phyloP scores from a whole-genome alignment of 2,797 vertebrate genomes.

The Naso thynnoides region DNA sequence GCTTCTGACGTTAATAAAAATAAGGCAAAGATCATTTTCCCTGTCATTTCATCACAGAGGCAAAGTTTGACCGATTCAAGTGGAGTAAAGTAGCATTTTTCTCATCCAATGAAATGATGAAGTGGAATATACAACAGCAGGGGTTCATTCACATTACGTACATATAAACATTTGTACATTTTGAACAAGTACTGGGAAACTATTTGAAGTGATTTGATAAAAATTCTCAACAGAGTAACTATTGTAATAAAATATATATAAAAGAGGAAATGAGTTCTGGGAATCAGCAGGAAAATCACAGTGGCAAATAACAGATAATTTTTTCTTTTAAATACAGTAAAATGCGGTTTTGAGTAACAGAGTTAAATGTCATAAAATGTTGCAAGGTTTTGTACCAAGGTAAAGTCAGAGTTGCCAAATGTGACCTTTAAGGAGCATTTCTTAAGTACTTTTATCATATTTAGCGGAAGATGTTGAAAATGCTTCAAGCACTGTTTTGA shows the following conservation, averaged over 20 bases:
- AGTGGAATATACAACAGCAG: conserved; percentile 53
- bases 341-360: conserved; percentile 1
- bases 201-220: conserved; percentile 32
- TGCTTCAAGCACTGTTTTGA: conserved; percentile 32
- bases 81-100: conserved; percentile 57
- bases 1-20: conserved; percentile 32
- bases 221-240: conserved; percentile 30
- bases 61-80: conserved; percentile 37
- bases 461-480: conserved; percentile 21
- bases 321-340: conserved; percentile 33
- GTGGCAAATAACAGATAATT: conserved; percentile 16
- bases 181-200: conserved; percentile 61
- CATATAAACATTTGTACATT: conserved; percentile 74
- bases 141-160: conserved; percentile 62
- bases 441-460: conserved; percentile 17
- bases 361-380: conserved; percentile 6
- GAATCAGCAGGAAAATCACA: conserved; percentile 31
- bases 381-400: too few relatives aligned
- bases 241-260: conserved; percentile 9
- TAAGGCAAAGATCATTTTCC: conserved; percentile 71
- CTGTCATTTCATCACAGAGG: conserved; percentile 40
- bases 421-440: conserved; percentile 23
- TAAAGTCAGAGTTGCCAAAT: background rate
- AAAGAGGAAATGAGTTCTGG: conserved; percentile 42
- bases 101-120: conserved; percentile 48